Evolutionary conservation across 64 coral and sea anemone species (phyloP).

Genomic region (Platygyra sinensis): DNA sequence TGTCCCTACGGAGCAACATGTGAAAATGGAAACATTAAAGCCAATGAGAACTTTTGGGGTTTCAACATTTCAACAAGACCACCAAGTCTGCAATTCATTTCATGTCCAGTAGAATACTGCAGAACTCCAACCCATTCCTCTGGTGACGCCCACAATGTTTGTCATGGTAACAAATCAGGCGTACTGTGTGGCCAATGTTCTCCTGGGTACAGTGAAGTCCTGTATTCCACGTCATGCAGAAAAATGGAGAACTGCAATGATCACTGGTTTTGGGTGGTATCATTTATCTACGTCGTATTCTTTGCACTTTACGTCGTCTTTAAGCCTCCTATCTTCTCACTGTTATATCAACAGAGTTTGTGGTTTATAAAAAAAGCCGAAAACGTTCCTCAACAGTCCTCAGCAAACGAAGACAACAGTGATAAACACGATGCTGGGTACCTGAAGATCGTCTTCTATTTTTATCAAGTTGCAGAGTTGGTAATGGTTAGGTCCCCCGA

Average conservation of each 20-base stretch:
- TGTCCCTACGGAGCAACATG: conserved; percentile 73
- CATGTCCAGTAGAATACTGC: conserved; percentile 64
- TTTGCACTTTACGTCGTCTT: conserved; percentile 15
- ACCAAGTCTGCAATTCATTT: conserved; percentile 43
- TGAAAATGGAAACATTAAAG: neutral
- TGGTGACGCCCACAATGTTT: conserved; percentile 24
- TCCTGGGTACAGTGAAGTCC: neutral
- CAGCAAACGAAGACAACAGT: no score
- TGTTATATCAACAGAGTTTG: neutral
- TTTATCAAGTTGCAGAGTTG: conserved; percentile 62
- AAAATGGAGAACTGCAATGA: neutral
- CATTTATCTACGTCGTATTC: neutral
- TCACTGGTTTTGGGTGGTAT: conserved; percentile 42
- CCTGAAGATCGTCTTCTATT: conserved; percentile 51
- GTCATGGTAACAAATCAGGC: conserved; percentile 32
- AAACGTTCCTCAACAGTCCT: neutral
- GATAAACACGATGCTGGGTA: conserved; percentile 21
- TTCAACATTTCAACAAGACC: conserved; percentile 1
- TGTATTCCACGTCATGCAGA: neutral
- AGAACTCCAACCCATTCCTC: neutral
- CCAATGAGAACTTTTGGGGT: conserved; percentile 68
- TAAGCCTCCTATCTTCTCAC: conserved; percentile 7
- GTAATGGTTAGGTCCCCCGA: conserved; percentile 32
- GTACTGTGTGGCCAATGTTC: neutral
- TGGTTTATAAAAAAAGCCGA: conserved; percentile 26